Percentiles rank a stretch among this genome's conserved stretches.
Conservation (phyloP, 1,140 invertebrate genomes). For the Drosophila pachea region DNA sequence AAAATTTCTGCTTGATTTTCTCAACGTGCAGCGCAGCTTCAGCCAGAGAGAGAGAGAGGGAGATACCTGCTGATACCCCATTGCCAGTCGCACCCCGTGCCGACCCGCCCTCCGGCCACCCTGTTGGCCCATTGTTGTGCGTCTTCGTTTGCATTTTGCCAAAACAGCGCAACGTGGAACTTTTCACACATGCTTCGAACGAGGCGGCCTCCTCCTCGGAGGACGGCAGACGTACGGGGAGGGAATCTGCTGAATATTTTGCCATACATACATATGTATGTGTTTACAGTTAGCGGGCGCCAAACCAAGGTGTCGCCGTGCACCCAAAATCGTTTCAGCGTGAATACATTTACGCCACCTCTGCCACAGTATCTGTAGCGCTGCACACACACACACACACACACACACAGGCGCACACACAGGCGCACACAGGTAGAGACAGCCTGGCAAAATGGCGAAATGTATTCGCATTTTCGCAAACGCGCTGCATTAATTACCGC, state of each 20-base stretch:
- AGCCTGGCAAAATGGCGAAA: conserved; percentile 55
- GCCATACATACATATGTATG: conserved; percentile 59
- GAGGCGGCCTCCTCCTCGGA: too few species aligned
- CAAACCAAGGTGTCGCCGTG: conserved; percentile 75
- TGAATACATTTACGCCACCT: conserved; percentile 67
- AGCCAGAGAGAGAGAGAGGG: background rate
- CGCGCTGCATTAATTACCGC: conserved; percentile 76
- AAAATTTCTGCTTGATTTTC: conserved; percentile 69
- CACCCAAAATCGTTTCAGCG: conserved; percentile 74
- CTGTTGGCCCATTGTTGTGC: conserved; percentile 11
- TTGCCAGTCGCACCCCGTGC: too few species aligned
- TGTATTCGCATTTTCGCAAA: conserved; percentile 77
- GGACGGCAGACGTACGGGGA: too few species aligned
- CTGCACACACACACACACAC: conserved; percentile 7
- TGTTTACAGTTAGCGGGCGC: conserved; percentile 76
- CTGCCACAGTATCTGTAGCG: conserved; percentile 25
- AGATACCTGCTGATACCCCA: background rate
- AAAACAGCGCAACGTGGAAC: conserved; percentile 71
- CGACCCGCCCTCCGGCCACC: background rate
- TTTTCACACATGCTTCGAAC: conserved; percentile 66
- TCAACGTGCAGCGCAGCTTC: conserved; percentile 10
- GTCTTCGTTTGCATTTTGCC: conserved; percentile 70
- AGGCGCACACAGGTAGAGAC: background rate
- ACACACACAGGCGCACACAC: background rate
- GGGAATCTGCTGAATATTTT: conserved; percentile 11